Percentiles rank a stretch among this genome's conserved stretches.
Conservation (phyloP, 2,113 vertebrate species). For the Myrmecobius fasciatus region DNA sequence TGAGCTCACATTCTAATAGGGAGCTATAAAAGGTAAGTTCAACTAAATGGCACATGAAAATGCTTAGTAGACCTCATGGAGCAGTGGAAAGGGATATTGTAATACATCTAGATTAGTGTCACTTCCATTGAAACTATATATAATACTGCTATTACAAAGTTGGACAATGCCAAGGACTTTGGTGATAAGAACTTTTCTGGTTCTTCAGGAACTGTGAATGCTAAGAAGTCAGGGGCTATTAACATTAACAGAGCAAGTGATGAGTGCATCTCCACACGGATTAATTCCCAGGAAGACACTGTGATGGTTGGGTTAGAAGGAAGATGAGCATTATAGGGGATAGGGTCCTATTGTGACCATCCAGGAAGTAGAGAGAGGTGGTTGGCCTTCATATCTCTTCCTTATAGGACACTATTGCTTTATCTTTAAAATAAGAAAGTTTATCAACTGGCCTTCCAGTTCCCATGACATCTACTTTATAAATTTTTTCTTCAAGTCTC, state of each 20-base stretch:
- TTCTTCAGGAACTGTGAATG: neutral
- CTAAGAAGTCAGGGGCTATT: neutral
- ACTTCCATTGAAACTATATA: neutral
- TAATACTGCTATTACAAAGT: neutral
- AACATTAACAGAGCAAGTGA: neutral
- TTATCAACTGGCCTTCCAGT: neutral
- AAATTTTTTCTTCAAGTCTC: neutral
- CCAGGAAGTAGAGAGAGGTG: neutral
- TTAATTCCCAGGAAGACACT: neutral
- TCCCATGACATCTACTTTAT: neutral
- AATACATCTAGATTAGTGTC: neutral
- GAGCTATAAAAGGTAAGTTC: neutral
- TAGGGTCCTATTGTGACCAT: neutral
- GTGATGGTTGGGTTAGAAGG: neutral
- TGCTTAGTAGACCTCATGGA: neutral
- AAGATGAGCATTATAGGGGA: neutral
- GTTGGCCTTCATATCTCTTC: neutral
- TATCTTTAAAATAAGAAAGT: neutral
- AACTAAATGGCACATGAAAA: neutral
- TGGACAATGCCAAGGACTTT: neutral
- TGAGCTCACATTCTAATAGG: neutral
- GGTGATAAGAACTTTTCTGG: neutral
- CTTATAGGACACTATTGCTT: neutral
- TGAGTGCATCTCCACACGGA: neutral
- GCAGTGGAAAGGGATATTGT: neutral